Percentiles rank a stretch among this genome's conserved stretches.
These are phyloP conservation scores for Ophion ventricosus DNA, from an alignment of 2,888 invertebrate species.

Conservation along the genomic window DNA sequence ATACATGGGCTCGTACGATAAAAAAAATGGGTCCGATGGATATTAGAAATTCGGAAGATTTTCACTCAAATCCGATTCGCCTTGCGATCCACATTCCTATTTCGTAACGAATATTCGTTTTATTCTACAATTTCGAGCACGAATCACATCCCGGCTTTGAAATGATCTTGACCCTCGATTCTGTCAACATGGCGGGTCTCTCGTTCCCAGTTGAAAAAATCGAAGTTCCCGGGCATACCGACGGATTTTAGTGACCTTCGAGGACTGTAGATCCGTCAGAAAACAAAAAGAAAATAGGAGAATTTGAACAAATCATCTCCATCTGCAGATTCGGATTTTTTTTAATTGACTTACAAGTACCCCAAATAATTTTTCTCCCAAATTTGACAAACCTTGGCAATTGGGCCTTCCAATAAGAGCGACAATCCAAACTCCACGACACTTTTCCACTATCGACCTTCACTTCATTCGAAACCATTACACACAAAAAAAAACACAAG, in stretches of 20 bases:
- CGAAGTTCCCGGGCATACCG: background rate
- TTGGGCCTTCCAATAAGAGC: background rate
- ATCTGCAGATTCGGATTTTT: too few species aligned
- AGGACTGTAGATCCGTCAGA: background rate
- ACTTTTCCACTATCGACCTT: background rate
- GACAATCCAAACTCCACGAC: background rate
- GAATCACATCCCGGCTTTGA: too few species aligned
- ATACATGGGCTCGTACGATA: background rate
- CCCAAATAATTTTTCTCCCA: background rate
- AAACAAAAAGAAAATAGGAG: too few species aligned
- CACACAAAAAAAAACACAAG: background rate
- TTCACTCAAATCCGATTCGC: background rate
- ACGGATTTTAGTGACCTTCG: background rate
- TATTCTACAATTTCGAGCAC: too few species aligned
- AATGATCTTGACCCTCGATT: too few species aligned
- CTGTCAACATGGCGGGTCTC: too few species aligned
- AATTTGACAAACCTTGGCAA: background rate
- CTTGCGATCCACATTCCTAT: too few species aligned
- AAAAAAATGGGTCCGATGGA: background rate
- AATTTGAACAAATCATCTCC: too few species aligned
- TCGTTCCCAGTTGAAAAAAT: background rate
- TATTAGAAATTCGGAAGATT: background rate
- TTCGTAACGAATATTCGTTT: too few species aligned
- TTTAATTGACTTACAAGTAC: background rate
- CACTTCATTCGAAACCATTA: background rate